Evolutionary conservation across 2,797 vertebrate species (phyloP).

Genomic region (Balearica regulorum): DNA sequence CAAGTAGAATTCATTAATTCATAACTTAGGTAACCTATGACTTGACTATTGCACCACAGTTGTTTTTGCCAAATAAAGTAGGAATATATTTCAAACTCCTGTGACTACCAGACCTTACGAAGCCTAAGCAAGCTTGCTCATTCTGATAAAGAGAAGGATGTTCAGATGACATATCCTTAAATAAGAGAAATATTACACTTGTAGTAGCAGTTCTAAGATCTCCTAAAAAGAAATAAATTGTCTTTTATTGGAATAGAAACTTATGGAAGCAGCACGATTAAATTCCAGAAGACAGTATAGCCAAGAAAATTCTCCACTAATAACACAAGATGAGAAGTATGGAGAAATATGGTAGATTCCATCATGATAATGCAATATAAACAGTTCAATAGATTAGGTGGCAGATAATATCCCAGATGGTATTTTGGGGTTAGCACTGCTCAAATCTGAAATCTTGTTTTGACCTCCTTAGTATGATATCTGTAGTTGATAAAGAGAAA

Average conservation of each 20-base stretch:
- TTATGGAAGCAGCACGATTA: background rate
- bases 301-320: background rate
- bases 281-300: background rate
- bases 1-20: background rate
- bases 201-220: background rate
- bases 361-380: background rate
- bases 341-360: background rate
- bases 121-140: background rate
- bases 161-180: background rate
- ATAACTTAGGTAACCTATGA: background rate
- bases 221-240: background rate
- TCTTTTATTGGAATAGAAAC: background rate
- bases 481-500: background rate
- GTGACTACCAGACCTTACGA: background rate
- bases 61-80: slow-evolving; percentile 68
- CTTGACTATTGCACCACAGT: slow-evolving; percentile 47
- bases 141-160: background rate
- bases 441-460: background rate
- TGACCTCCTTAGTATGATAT: background rate
- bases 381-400: background rate
- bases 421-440: background rate
- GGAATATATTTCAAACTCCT: background rate
- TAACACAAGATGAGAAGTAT: background rate
- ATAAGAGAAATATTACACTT: background rate
- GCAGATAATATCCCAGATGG: background rate